Evolutionary conservation across 2,888 invertebrate species (phyloP), one percentile per base, ranked within the genome.

Genomic region (Galerucella pusilla): DNA sequence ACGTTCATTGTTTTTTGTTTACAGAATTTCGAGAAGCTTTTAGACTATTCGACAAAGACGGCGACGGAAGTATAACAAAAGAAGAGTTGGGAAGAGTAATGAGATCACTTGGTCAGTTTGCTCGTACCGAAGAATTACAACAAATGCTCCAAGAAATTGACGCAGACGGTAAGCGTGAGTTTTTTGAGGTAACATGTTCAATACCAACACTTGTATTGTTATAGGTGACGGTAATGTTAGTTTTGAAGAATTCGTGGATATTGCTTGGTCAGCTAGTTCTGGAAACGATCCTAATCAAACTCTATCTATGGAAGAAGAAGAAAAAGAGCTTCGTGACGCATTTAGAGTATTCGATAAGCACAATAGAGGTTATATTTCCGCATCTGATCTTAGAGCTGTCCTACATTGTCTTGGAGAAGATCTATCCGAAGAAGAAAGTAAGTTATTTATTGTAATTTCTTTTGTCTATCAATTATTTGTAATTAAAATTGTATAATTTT

Each of bases 261-360:
- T 96, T 80, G 88, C 88, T 4, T 88, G 87, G 86, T 85, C 87
- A 1, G 88, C 87, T 4, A 85, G 87, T 6, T 87, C 86, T 14
- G 85, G 84, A 3, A 74, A 82, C 10, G 86, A 85, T 69, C 84
- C 86, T 1, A 85, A 87, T 63, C 86, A 87, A 28, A 81, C 86
- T 25, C 90, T 94, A 9, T 94, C 94, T 69, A 93, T 94, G 85
- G 94, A 94, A 84, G 94, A 95, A 84, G 95, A 95, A 85, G 95
- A 95, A 84, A 91, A 94, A 74, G 95, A 95, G 83, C 88, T 95
- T 11, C 89, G 96, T 28, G 96, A 96, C 85, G 96, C 96, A 9
- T 96, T 96, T 88, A 90, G 96, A 78, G 96, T 96, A 20, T 96
- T 96, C 85, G 96, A 96, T 86, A 96, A 96, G 83, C 96, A 96